Evolutionary conservation across 2,888 invertebrate genomes (phyloP).

Genomic region (Monopis laevigella): DNA sequence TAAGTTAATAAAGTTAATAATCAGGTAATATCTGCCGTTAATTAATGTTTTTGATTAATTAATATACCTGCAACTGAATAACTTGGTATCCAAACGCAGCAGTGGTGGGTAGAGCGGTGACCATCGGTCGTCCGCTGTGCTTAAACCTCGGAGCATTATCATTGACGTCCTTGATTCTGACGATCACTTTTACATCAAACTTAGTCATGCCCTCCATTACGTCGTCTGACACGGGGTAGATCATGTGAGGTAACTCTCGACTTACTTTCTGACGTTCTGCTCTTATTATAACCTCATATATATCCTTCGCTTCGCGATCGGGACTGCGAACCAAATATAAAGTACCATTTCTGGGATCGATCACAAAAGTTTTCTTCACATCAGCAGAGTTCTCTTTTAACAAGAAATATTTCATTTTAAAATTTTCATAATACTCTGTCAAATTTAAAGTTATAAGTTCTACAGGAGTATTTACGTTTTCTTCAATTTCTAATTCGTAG

Average conservation of each 20-base stretch:
- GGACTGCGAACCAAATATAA: conserved; percentile 77
- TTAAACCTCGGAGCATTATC: conserved; percentile 84
- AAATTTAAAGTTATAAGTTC: conserved; percentile 81
- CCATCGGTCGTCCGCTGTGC: conserved; percentile 78
- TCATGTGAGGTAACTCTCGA: conserved; percentile 76
- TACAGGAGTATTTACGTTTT: conserved; percentile 80
- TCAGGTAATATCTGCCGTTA: too few species aligned
- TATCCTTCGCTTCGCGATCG: conserved; percentile 76
- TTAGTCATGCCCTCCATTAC: conserved; percentile 74
- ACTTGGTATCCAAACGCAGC: conserved; percentile 86
- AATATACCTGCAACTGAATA: conserved; percentile 73
- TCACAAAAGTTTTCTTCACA: conserved; percentile 71
- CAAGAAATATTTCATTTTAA: conserved; percentile 73
- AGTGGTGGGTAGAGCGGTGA: conserved; percentile 83
- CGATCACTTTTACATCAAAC: conserved; percentile 83
- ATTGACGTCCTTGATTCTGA: conserved; percentile 82
- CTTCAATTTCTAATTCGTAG: conserved; percentile 84
- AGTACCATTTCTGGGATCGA: conserved; percentile 81
- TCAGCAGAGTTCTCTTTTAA: conserved; percentile 68
- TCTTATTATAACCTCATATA: conserved; percentile 67
- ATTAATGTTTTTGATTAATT: not conserved
- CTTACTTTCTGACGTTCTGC: conserved; percentile 68
- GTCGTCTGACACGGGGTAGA: conserved; percentile 80
- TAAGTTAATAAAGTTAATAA: too few species aligned
- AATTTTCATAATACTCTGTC: conserved; percentile 71